These are phyloP conservation scores for Phyllopteryx taeniolatus DNA, from an alignment of 2,113 vertebrate species.

Conservation along the genomic window DNA sequence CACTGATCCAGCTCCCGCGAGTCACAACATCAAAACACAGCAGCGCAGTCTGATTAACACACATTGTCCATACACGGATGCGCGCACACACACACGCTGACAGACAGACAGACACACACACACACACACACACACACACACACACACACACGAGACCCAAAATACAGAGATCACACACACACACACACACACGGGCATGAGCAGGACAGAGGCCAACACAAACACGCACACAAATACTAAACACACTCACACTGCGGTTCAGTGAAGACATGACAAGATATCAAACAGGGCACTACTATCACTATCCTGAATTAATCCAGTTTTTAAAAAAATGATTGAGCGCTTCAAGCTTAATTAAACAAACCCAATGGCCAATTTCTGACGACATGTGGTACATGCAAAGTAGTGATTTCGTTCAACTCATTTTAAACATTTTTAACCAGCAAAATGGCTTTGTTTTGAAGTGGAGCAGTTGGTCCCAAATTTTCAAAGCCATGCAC, in stretches of 20 bases:
- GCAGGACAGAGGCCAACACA: neutral
- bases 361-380: neutral
- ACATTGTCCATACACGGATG: conserved; percentile 50
- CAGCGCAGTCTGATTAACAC: conserved; percentile 57
- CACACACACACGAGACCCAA: conserved; percentile 26
- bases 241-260: neutral
- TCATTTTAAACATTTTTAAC: neutral
- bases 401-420: neutral
- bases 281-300: conserved; percentile 2
- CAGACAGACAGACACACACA: conserved; percentile 35
- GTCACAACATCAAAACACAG: conserved; percentile 72
- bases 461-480: too few species aligned
- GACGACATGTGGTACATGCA: neutral
- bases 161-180: conserved; percentile 1
- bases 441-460: neutral
- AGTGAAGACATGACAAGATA: conserved; percentile 31
- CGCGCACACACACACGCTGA: conserved; percentile 43
- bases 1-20: conserved; percentile 70
- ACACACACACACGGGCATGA: neutral
- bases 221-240: neutral
- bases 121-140: conserved; percentile 39
- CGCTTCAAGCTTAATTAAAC: neutral
- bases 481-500: too few species aligned
- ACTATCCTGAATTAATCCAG: neutral
- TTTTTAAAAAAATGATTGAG: neutral